Evolutionary conservation across 2,888 invertebrate genomes (phyloP).

Genomic region (Tethea ocularis): DNA sequence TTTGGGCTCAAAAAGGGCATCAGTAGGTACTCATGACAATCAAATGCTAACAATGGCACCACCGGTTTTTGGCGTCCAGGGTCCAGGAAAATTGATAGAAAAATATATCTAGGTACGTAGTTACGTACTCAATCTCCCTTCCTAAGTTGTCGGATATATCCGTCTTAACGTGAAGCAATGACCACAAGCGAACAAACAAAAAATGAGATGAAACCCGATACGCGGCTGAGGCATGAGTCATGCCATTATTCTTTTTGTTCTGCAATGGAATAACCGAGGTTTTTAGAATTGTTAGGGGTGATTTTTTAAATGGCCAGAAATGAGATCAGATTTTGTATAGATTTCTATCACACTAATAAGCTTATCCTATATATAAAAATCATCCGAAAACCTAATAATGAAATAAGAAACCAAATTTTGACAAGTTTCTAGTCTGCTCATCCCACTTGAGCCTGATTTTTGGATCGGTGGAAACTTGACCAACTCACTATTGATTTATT

Average conservation of each 20-base stretch:
- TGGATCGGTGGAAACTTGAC: too few species aligned
- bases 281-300: not conserved
- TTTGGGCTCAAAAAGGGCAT: slow-evolving; percentile 37
- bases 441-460: too few species aligned
- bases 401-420: too few species aligned
- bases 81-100: slow-evolving; percentile 32
- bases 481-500: too few species aligned
- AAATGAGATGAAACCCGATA: slow-evolving; percentile 21
- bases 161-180: slow-evolving; percentile 12
- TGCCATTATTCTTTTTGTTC: slow-evolving; percentile 16
- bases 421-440: too few species aligned
- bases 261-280: not conserved
- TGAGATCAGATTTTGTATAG: too few species aligned
- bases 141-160: slow-evolving; percentile 21
- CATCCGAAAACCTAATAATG: too few species aligned
- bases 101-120: too few species aligned
- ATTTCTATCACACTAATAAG: too few species aligned
- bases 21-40: slow-evolving; percentile 45
- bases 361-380: too few species aligned
- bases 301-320: too few species aligned
- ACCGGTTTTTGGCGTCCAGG: slow-evolving; percentile 35
- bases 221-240: slow-evolving; percentile 27
- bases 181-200: slow-evolving; percentile 14
- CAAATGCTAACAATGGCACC: slow-evolving; percentile 42
- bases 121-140: slow-evolving; percentile 13